Evolutionary conservation across 2,888 invertebrate species (phyloP), one percentile per base, ranked within the genome.

Genomic region (Chrysotoxum bicinctum): DNA sequence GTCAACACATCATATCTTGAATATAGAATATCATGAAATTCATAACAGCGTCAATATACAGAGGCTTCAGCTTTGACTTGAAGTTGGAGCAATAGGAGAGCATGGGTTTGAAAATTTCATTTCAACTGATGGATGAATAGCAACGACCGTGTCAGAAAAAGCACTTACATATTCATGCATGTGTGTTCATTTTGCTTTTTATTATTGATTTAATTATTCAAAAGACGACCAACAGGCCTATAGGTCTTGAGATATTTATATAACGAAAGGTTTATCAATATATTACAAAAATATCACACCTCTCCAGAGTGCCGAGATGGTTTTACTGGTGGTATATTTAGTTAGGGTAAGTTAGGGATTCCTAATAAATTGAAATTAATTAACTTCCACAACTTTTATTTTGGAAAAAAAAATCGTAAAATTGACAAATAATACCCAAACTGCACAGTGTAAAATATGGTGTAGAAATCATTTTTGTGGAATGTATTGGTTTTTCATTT

Each of bases 201-300:
- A 23, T 66, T 84, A 80, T 84, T 72, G 72, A 84, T 80, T 80
- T 52, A 84, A 80, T 80, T 80, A 84, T 84, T 80, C 75, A 76
- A 72, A 66, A 60, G 75, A 48, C 64, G 14, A 64, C 54, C 62
- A 64, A 21, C 69, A 77, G 32, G 68, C 69, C 68, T 50, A 45
- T 64, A 40, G 60, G 16, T 66, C 10, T 32, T 54, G 45, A 43
- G n/a, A 43, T 62, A 35, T 35, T 56, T 19, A 19, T 21, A 19
- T 58, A 37, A 19, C 9, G 19, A 45, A 45, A 23, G 26, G 23
- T 26, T 52, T 52, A 52, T 54, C 16, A 30, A 16, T 54, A 32
- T 32, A 7, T 1, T 16, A 32, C 32, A 9, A 0, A 52, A 52
- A 14, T 1, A 43, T 7, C 16, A 7, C 35, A 35, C 12, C 16